Conservation (phyloP, 2,113 vertebrate species). For the Odocoileus virginianus region DNA sequence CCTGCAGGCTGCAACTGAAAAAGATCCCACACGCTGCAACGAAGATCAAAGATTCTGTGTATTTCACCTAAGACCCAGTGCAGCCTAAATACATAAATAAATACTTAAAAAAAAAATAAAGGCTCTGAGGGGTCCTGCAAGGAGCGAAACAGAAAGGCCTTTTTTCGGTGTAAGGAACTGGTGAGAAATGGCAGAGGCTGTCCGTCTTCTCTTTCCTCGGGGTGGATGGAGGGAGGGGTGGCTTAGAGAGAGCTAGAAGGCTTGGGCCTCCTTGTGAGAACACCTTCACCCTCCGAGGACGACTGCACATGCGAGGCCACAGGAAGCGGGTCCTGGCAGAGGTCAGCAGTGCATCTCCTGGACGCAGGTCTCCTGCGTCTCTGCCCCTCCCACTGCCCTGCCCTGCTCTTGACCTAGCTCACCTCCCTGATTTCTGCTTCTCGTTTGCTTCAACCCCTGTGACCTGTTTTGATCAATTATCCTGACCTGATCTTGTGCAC, state of each 20-base stretch:
- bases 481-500: background rate
- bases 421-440: background rate
- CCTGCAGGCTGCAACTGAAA: background rate
- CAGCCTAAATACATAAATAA: background rate
- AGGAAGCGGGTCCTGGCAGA: background rate
- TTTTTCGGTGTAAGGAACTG: background rate
- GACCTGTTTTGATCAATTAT: background rate
- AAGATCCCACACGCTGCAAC: background rate
- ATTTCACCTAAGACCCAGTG: background rate
- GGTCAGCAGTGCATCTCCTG: background rate
- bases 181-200: background rate
- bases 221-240: background rate
- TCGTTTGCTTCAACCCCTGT: background rate
- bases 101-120: background rate
- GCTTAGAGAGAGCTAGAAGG: background rate
- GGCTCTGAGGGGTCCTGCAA: background rate
- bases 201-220: background rate
- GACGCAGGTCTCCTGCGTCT: background rate
- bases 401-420: background rate
- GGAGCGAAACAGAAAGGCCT: background rate
- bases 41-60: background rate
- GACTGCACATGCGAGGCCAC: fast-evolving
- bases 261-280: background rate
- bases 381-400: background rate
- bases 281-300: background rate